Base-by-base conservation (phyloP, 2,113 vertebrate genomes). In the Taxidea taxus region DNA sequence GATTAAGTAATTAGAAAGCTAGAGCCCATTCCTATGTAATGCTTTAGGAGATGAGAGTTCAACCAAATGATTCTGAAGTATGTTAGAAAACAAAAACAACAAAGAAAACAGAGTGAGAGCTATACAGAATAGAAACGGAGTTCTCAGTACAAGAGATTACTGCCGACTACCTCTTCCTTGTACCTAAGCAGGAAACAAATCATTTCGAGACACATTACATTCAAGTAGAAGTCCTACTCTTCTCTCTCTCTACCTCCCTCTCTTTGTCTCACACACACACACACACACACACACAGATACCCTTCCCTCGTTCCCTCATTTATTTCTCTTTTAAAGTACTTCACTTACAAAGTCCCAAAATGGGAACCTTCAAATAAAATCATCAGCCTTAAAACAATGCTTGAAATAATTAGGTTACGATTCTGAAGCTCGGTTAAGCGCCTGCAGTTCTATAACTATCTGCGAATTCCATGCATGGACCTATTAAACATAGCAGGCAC, bases 401-500 rank as follows among this genome's bases (percentile, higher is more conserved):
- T 98, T 98, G 98, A 98, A 98, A 98, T 98, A 99, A 99, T 99
- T 98, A 98, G 98, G 97, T 95, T 98, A 98, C 98, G 98, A 98
- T 98, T 99, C 97, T 97, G 97, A 95, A 98, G 98, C 98, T 80
- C 97, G 98, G 98, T 98, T 98, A 98, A 96, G 97, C 0, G 87
- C 97, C 42, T 97, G 98, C 97, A 98, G 98, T 98, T 98, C 97
- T 98, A 95, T 97, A 98, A 98, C 98, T 98, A 98, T 99, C 98
- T 97, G 97, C 97, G 98, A 98, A 98, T 99, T 98, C 99, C 99
- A 98, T 98, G 98, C 98, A 99, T 97, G 98, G 98, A 97, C 99
- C 99, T 98, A 98, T 99, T 99, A 99, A 99, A 99, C 98, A 99
- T 98, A 97, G 97, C 92, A 98, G 87, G 98, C 98, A 98, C 99